Evolutionary conservation across 2,888 invertebrate species (phyloP).

Genomic region (Drosophila acutilabella): DNA sequence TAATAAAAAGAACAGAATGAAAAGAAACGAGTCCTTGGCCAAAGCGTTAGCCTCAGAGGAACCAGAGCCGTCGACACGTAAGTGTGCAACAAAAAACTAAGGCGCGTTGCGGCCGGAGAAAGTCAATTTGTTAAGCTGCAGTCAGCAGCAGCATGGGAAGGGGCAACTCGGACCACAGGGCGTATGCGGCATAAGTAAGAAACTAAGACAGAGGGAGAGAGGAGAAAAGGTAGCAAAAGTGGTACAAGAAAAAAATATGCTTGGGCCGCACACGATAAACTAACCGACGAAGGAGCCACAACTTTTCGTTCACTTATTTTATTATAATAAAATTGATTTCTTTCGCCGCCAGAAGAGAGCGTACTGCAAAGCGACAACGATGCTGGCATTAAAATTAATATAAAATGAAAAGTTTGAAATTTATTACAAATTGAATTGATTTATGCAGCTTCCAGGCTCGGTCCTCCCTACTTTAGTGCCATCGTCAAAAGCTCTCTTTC

Average conservation of each 20-base stretch:
- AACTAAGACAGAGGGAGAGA: constrained; percentile 24
- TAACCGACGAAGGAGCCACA: constrained; percentile 49
- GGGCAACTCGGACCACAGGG: constrained; percentile 23
- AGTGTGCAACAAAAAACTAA: constrained; percentile 66
- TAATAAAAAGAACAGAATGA: constrained; percentile 64
- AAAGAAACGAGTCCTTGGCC: constrained; percentile 31
- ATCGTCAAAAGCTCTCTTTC: neutral
- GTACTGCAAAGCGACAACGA: constrained; percentile 32
- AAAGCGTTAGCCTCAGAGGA: constrained; percentile 10
- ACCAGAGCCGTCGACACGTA: constrained; percentile 43
- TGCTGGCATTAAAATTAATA: constrained; percentile 76
- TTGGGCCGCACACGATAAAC: constrained; percentile 60
- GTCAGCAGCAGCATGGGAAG: constrained; percentile 27
- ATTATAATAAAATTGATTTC: constrained; percentile 79
- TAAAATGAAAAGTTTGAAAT: constrained; percentile 80
- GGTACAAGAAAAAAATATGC: constrained; percentile 65
- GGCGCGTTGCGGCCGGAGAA: constrained; percentile 71
- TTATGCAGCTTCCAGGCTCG: constrained; percentile 57
- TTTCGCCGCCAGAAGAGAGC: constrained; percentile 29
- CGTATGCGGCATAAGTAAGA: constrained; percentile 31
- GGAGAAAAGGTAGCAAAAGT: constrained; percentile 46
- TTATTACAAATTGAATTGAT: constrained; percentile 80
- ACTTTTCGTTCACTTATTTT: constrained; percentile 74
- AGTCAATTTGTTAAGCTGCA: constrained; percentile 80
- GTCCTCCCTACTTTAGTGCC: neutral